A percentile compares a stretch with the other conserved stretches of the same genome.
Evolutionary conservation across 2,888 invertebrate genomes (phyloP).

Genomic region (Maniola hyperantus): DNA sequence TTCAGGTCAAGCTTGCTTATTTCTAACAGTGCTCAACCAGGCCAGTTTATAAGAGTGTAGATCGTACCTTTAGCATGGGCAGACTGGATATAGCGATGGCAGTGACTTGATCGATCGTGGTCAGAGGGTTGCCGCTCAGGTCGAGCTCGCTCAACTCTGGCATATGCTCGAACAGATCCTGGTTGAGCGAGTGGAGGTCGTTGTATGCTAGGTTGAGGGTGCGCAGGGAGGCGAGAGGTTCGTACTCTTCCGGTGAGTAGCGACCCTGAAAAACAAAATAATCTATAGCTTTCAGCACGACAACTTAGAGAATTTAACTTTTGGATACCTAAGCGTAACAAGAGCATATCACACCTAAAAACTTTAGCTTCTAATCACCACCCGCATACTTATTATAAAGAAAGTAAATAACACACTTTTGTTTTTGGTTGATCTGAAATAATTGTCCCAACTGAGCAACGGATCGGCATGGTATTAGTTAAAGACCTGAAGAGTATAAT

Average conservation of each 20-base stretch:
- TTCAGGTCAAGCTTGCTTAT: constrained; percentile 86
- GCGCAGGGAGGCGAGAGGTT: constrained; percentile 83
- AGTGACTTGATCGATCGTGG: constrained; percentile 84
- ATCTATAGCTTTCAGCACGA: too few species aligned
- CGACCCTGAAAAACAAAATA: constrained; percentile 40
- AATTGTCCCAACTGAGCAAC: too few species aligned
- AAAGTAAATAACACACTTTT: too few species aligned
- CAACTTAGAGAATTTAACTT: too few species aligned
- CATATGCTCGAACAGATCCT: constrained; percentile 89
- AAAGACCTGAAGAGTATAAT: too few species aligned
- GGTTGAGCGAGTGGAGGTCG: constrained; percentile 85
- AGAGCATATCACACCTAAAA: too few species aligned
- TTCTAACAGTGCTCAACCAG: constrained; percentile 88
- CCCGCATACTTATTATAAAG: too few species aligned
- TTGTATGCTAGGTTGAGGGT: constrained; percentile 87
- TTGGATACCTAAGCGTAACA: too few species aligned
- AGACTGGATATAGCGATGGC: constrained; percentile 86
- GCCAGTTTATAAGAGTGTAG: constrained; percentile 57
- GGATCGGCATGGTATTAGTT: too few species aligned
- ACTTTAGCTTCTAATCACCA: too few species aligned
- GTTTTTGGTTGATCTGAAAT: too few species aligned
- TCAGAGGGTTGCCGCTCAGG: constrained; percentile 89
- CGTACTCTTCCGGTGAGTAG: constrained; percentile 80
- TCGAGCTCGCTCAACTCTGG: constrained; percentile 85
- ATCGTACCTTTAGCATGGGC: constrained; percentile 83